Evolutionary conservation across 2,888 invertebrate species (phyloP).

Genomic region (Melangyna quadrimaculata): DNA sequence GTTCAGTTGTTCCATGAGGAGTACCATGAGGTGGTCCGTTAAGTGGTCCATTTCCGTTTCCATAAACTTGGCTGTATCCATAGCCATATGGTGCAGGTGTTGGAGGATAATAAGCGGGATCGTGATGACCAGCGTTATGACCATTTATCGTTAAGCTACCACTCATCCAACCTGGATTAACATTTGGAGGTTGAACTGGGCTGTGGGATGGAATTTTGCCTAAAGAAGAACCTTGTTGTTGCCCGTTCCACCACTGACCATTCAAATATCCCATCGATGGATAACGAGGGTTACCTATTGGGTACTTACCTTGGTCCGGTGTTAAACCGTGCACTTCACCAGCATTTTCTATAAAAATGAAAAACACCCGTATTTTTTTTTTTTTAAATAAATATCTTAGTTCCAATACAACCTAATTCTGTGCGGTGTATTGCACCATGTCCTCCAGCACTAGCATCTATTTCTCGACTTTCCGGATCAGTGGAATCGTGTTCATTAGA

Average conservation of each 20-base stretch:
- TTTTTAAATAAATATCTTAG: not conserved
- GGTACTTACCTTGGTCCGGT: not conserved
- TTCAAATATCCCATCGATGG: not conserved
- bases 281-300: not conserved
- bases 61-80: not conserved
- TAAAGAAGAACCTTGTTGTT: not conserved
- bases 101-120: not conserved
- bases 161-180: not conserved
- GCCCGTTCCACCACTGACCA: not conserved
- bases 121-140: not conserved
- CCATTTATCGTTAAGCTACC: not conserved
- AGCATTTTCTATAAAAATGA: not conserved
- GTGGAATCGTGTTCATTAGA: not conserved
- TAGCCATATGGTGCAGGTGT: not conserved
- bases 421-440: not conserved
- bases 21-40: not conserved
- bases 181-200: not conserved
- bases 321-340: not conserved
- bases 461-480: not conserved
- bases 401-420: not conserved
- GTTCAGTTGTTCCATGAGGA: not conserved
- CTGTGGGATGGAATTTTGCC: not conserved
- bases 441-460: fast-evolving
- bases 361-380: not conserved
- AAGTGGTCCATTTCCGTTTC: not conserved